A percentile compares a stretch with the other conserved stretches of the same genome.
These are phyloP conservation scores for Carassius auratus DNA, from an alignment of 2,113 vertebrate species.

Conservation along the genomic window DNA sequence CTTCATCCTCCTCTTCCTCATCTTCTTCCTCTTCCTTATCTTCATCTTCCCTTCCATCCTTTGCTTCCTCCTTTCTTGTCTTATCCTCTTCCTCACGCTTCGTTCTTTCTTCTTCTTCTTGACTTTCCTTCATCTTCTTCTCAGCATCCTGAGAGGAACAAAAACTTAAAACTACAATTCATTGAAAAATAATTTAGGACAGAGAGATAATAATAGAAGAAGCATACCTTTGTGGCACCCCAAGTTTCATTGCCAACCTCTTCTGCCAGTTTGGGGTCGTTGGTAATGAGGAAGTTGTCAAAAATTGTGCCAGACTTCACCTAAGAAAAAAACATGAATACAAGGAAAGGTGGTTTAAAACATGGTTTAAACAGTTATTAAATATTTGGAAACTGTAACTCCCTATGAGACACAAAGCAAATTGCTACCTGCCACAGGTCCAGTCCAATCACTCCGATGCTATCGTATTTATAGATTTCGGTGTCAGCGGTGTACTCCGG, in stretches of 20 bases:
- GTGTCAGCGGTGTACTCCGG: conserved; percentile 80
- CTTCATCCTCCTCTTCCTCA: conserved; percentile 48
- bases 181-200: neutral
- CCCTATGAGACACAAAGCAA: neutral
- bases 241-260: conserved; percentile 79
- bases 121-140: conserved; percentile 79
- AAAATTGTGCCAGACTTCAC: conserved; percentile 86
- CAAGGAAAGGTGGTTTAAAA: neutral
- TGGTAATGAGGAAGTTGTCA: conserved; percentile 84
- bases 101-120: conserved; percentile 78
- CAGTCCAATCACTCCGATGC: conserved; percentile 79
- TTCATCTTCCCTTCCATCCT: conserved; percentile 68
- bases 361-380: neutral
- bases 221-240: conserved; percentile 79
- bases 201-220: neutral
- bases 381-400: neutral
- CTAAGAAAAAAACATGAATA: conserved; percentile 58
- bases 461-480: conserved; percentile 79
- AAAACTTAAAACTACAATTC: neutral
- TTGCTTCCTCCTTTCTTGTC: conserved; percentile 60
- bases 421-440: conserved; percentile 81
- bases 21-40: conserved; percentile 57
- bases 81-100: conserved; percentile 71
- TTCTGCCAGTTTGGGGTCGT: conserved; percentile 81
- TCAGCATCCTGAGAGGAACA: conserved; percentile 76